phyloP scores from a whole-genome alignment of 2,888 invertebrate species.

The Portevinia maculata region DNA sequence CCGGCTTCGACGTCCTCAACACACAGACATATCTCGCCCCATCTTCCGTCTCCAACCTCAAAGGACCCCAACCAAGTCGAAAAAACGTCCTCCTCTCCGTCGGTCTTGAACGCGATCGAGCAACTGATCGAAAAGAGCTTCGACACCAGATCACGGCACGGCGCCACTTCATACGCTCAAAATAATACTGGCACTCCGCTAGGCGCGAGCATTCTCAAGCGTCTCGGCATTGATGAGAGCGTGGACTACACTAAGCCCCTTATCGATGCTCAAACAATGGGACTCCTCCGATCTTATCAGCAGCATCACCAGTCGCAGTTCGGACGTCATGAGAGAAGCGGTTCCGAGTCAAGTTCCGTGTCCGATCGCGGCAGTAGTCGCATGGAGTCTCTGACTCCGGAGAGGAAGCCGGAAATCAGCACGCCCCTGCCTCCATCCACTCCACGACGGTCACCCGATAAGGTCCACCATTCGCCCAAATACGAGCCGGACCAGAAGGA shows the following conservation, averaged over 20 bases:
- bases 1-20: constrained; percentile 87
- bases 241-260: constrained; percentile 96
- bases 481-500: constrained; percentile 80
- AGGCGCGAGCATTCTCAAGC: constrained; percentile 94
- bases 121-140: constrained; percentile 98
- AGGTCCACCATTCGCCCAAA: constrained; percentile 63
- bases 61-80: constrained; percentile 85
- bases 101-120: constrained; percentile 97
- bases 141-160: constrained; percentile 91
- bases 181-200: constrained; percentile 87
- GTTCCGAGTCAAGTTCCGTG: constrained; percentile 94
- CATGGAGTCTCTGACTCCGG: constrained; percentile 92
- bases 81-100: constrained; percentile 90
- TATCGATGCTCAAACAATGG: constrained; percentile 94
- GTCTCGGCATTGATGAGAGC: constrained; percentile 96
- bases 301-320: constrained; percentile 87
- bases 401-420: constrained; percentile 87
- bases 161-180: constrained; percentile 81
- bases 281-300: constrained; percentile 90
- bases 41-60: constrained; percentile 84
- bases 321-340: constrained; percentile 89
- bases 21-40: constrained; percentile 88
- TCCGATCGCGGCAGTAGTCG: constrained; percentile 92
- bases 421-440: constrained; percentile 80
- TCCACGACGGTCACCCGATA: constrained; percentile 84